Conservation (phyloP, 2,888 invertebrate species). For the Pyrgus malvae region DNA sequence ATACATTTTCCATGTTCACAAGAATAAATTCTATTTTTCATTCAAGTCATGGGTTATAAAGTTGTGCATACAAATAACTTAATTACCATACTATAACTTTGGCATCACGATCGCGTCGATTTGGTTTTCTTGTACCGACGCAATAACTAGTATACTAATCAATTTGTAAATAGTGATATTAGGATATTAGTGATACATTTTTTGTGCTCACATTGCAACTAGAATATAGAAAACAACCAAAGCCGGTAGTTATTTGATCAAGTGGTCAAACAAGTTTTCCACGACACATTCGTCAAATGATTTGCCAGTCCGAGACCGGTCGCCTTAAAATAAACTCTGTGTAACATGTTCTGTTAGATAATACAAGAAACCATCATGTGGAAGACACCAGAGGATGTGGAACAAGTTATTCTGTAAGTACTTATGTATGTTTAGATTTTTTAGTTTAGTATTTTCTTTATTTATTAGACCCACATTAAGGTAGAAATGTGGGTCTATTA, state of each 20-base stretch:
- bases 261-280: constrained; percentile 30
- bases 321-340: not conserved
- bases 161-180: not conserved
- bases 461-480: too few species aligned
- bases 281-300: constrained; percentile 8
- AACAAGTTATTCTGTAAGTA: constrained; percentile 50
- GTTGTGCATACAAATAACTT: too few species aligned
- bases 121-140: not conserved
- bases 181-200: not conserved
- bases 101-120: not conserved
- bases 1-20: too few species aligned
- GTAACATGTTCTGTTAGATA: not conserved
- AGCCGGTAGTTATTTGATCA: constrained; percentile 28
- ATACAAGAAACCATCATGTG: constrained; percentile 42
- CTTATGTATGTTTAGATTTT: too few species aligned
- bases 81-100: too few species aligned
- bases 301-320: constrained; percentile 12
- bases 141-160: not conserved
- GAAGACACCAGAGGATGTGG: constrained; percentile 44
- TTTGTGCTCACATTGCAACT: not conserved
- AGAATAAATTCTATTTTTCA: too few species aligned
- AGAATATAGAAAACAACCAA: not conserved
- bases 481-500: too few species aligned
- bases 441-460: too few species aligned
- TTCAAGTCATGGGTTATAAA: too few species aligned